Percentiles rank a stretch among this genome's conserved stretches.
These are phyloP conservation scores for Pachypsylla venusta DNA, from an alignment of 1,140 invertebrate species.

Conservation along the genomic window DNA sequence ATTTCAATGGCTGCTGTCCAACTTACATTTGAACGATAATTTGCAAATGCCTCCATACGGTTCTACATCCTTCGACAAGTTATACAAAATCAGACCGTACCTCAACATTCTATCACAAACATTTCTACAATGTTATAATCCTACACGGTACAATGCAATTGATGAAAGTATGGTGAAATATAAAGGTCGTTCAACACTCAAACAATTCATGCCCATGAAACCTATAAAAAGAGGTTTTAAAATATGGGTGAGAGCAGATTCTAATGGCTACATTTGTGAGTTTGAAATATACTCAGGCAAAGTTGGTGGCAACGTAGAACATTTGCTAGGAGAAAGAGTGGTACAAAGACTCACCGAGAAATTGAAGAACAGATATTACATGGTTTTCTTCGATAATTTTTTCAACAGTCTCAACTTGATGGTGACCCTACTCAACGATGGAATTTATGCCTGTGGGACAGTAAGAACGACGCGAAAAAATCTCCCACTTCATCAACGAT, in stretches of 20 bases:
- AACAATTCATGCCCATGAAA: slow-evolving; percentile 28
- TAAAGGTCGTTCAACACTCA: slow-evolving; percentile 23
- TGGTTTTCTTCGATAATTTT: slow-evolving; percentile 23
- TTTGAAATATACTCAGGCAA: slow-evolving; percentile 24
- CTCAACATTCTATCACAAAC: slow-evolving; percentile 1
- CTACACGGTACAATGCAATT: slow-evolving; percentile 14
- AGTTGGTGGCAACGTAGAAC: slow-evolving; percentile 15
- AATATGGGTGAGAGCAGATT: slow-evolving; percentile 26
- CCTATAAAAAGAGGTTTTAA: slow-evolving; percentile 28
- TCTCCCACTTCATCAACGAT: slow-evolving; percentile 19
- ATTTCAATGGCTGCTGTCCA: slow-evolving; percentile 15
- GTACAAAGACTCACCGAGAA: slow-evolving; percentile 20
- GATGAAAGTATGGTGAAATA: slow-evolving; percentile 24
- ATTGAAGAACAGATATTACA: not conserved
- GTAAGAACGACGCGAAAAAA: slow-evolving; percentile 19
- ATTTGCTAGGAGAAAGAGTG: slow-evolving; percentile 23
- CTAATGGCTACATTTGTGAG: slow-evolving; percentile 25
- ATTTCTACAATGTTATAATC: slow-evolving; percentile 13
- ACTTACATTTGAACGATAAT: slow-evolving; percentile 19
- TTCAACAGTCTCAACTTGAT: slow-evolving; percentile 19
- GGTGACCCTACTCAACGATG: slow-evolving; percentile 13
- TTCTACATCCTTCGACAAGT: slow-evolving; percentile 11
- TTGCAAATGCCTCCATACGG: slow-evolving; percentile 4
- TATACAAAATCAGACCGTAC: slow-evolving; percentile 19
- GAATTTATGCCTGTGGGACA: slow-evolving; percentile 22